Base-by-base conservation (phyloP, 2,113 vertebrate species). In the Todiramphus chloris region DNA sequence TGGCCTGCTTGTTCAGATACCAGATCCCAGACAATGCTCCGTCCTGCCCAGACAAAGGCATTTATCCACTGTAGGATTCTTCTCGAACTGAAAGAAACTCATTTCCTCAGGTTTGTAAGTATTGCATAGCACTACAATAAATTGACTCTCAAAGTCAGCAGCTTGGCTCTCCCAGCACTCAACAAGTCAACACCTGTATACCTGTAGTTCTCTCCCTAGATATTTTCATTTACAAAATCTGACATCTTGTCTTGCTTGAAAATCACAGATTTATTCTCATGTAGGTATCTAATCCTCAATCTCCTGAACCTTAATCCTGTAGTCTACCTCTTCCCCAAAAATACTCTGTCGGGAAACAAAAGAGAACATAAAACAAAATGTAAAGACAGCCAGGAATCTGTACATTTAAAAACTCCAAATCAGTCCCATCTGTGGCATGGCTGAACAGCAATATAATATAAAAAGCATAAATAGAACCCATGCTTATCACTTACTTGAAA, bases 361-460 rank as follows among this genome's bases (percentile, higher is more conserved):
- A 91, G 68, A 85, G 75, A 91, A 89, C 80, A 89, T 97, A 97
- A 97, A 96, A 84, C 46, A 96, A 91, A 72, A 90, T 89, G 82
- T 75, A 96, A 95, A 88, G 91, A 93, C 92, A 97, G 56, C 18
- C 25, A 83, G 80, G 76, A 97, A 95, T 44, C n/a, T 67, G 83
- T 91, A 83, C 66, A 33, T 89, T 94, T 96, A 87, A 94, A 95
- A 95, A 53, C 35, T 81, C 63, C 70, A 96, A 98, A 98, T 98
- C 90, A 95, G 50, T 87, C 51, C 96, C 97, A 97, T 97, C 91
- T 98, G 96, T 87, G 68, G 48, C 50, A 89, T n/a, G 19, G 50
- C 37, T 94, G 60, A 72, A 94, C 43, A 87, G 44, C 17, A 50
- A 39, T 85, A 69, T 96, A 97, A 97, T 97, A 89, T 39, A 94